Conservation (phyloP, 2,797 vertebrate genomes). For the Gambelia wislizenii region DNA sequence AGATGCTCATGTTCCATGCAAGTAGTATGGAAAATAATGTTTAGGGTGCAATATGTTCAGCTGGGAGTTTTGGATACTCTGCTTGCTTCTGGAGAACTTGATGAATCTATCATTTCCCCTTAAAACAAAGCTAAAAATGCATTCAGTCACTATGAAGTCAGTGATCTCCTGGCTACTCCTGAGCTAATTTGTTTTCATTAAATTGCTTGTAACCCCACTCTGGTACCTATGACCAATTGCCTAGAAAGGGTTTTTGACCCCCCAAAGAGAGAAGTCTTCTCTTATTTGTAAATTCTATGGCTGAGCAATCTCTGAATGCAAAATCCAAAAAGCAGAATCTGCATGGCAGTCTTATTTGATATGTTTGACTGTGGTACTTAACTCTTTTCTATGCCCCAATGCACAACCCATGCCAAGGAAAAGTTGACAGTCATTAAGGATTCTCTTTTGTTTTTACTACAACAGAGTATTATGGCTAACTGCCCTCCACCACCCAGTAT, state of each 20-base stretch:
- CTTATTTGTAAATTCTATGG: not conserved
- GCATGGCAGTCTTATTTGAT: not conserved
- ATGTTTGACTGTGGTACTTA: not conserved
- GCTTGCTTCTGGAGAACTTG: conserved; percentile 54
- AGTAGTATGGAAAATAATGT: conserved; percentile 76
- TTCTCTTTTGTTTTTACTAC: too few relatives aligned
- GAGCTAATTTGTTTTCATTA: conserved; percentile 10
- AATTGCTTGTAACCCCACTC: not conserved
- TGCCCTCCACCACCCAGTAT: not conserved
- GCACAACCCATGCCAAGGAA: not conserved
- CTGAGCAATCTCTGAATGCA: not conserved
- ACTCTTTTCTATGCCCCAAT: not conserved
- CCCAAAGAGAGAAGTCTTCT: not conserved
- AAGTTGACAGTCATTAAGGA: too few relatives aligned
- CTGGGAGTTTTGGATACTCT: conserved; percentile 67
- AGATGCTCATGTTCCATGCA: conserved; percentile 81
- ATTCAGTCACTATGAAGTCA: conserved; percentile 7
- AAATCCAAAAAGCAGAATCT: not conserved
- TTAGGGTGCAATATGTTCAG: conserved; percentile 74
- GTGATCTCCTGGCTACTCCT: conserved; percentile 5
- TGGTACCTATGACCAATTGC: not conserved
- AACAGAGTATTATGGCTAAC: not conserved
- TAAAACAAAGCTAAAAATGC: conserved; percentile 47
- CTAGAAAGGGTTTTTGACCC: not conserved
- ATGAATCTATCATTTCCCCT: conserved; percentile 36